phyloP scores from a whole-genome alignment of 2,797 vertebrate species.

The Remorina albescens region DNA sequence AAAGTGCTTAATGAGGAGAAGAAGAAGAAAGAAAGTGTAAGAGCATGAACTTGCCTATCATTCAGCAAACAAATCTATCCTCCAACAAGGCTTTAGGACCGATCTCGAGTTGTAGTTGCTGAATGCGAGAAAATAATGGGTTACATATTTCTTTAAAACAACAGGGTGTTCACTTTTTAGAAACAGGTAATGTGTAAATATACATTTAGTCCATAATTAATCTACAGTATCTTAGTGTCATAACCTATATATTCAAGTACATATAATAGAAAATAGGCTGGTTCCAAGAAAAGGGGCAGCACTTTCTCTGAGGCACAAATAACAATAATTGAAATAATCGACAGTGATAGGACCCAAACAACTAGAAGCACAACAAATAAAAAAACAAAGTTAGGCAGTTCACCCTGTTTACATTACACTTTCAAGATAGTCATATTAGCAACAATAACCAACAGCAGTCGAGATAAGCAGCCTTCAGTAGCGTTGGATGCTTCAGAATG shows the following conservation, averaged over 20 bases:
- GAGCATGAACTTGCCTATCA: conserved; percentile 2
- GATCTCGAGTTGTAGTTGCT: background rate
- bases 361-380: background rate
- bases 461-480: background rate
- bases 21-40: background rate
- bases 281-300: background rate
- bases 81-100: background rate
- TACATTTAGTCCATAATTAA: background rate
- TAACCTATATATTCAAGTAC: background rate
- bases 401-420: background rate
- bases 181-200: conserved; percentile 18
- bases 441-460: background rate
- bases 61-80: conserved; percentile 5
- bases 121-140: background rate
- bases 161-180: background rate
- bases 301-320: conserved; percentile 24
- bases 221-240: background rate
- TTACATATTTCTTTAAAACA: background rate
- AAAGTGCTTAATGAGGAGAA: background rate
- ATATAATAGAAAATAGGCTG: background rate
- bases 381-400: background rate
- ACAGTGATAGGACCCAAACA: background rate
- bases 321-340: background rate
- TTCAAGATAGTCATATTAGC: background rate
- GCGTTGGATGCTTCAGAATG: background rate